Evolutionary conservation across 2,888 invertebrate species (phyloP), one percentile per base, ranked within the genome.

Genomic region (Athalia circularis): DNA sequence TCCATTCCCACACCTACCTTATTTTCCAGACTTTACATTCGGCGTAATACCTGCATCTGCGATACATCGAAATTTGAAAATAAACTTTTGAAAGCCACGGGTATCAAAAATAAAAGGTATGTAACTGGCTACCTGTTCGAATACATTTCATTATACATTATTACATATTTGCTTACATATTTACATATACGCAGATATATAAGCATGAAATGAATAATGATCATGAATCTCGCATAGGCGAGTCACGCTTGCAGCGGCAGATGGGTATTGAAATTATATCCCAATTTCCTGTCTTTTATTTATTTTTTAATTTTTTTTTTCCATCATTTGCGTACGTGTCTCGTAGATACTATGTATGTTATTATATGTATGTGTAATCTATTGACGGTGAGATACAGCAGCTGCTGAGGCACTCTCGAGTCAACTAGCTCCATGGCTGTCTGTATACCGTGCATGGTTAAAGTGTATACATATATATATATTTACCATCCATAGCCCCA

Each of bases 221-320:
- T 68, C 29, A 52, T 52, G 68, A 68, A 68, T 29, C 29, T 2
- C 29, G 29, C 29, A 29, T 29, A n/a, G n/a, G n/a, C 9, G 54
- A 3, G 54, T 11, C 11, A 11, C 11, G 54, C 43, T 29, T n/a
- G 61, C 13, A 54, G 52, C 68, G 68, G 54, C 52, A 15, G 29
- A 5, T 43, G 52, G 67, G 59, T 72, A 59, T 59, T 61, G 72
- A 72, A 72, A 72, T 72, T 29, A 72, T 72, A 29, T 72, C 48
- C 57, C 59, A 59, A 61, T 72, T 59, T 45, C 13, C 57, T 72
- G 29, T 29, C 29, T n/a, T n/a, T n/a, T n/a, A n/a, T n/a, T n/a
- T n/a, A n/a, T n/a, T n/a, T n/a, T n/a, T n/a, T n/a, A n/a, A n/a
- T n/a, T n/a, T n/a, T 29, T 29, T 29, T 29, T 29, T 29, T 2